Base-by-base conservation (phyloP, 2,888 invertebrate genomes). In the Drosophila ezoana region DNA sequence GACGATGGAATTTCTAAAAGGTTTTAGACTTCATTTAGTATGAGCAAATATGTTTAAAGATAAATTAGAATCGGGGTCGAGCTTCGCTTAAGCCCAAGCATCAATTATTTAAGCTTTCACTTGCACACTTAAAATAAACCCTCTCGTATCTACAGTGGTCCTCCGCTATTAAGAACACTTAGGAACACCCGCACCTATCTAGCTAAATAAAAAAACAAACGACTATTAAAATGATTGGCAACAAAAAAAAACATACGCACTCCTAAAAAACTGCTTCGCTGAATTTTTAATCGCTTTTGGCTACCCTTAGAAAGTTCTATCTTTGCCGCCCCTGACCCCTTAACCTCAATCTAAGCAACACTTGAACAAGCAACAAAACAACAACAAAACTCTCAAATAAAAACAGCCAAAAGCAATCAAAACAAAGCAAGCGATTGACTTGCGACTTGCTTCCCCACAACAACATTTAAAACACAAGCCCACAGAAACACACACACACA, bases 1-100 rank as follows among this genome's bases (percentile, higher is more conserved):
- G 93, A 16, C 96, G 94, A 51, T 96, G 94, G 73, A 95, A 91
- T 85, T 90, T 91, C 90, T 90, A 48, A n/a, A 20, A 4, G 38
- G 41, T 28, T 49, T 14, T 53, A 8, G 23, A 10, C 13, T n/a
- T 28, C 18, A 10, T 20, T 54, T 43, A 33, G 32, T 18, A 41
- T 23, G 23, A 37, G 20, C 9, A 14, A 18, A 49, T 44, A 44
- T 38, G 18, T 23, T 16, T 16, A 10, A 35, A 28, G n/a, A 11
- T 57, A 14, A 32, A 16, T 11, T 6, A 14, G 14, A 10, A 14
- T 14, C 28, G 4, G n/a, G 28, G 18, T n/a, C 13, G 28, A 28
- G 14, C 32, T 14, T 16, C 1, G 0, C 1, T 3, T 5, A 11
- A 41, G 0, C 16, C 41, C 18, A 2, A 41, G 41, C 41, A 41